phyloP scores from a whole-genome alignment of 2,888 invertebrate genomes.

The Tenthredo scrophulariae region DNA sequence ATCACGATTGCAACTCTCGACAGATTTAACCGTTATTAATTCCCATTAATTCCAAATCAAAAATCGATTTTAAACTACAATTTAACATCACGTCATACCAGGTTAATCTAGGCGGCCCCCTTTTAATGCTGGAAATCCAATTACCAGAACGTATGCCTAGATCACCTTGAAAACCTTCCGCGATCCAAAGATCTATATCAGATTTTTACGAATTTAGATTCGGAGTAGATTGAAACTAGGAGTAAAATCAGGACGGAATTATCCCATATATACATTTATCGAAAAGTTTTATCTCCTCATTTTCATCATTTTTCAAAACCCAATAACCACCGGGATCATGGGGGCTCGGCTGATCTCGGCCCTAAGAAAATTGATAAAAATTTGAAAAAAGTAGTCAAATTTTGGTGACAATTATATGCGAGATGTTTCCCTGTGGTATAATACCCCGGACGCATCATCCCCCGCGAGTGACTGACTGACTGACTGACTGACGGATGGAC shows the following conservation, averaged over 20 bases:
- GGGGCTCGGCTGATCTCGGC: neutral
- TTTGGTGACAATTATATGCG: neutral
- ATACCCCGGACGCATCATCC: constrained; percentile 50
- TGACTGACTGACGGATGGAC: constrained; percentile 58
- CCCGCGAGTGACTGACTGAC: constrained; percentile 42
- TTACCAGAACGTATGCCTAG: neutral
- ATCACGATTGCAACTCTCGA: neutral
- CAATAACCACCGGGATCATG: neutral
- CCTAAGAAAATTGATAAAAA: neutral
- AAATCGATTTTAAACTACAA: neutral
- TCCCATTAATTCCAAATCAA: neutral
- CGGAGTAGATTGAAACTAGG: neutral
- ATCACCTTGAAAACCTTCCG: constrained; percentile 30
- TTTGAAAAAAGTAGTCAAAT: neutral
- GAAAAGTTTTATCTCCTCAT: neutral
- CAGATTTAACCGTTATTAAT: neutral
- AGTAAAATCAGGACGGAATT: neutral
- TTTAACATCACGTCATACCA: neutral
- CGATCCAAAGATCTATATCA: neutral
- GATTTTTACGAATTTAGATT: neutral
- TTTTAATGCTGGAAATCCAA: constrained; percentile 16
- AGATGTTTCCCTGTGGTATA: neutral
- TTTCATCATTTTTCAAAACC: neutral
- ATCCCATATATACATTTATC: neutral
- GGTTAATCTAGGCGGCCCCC: neutral